Base-by-base conservation (phyloP, 2,888 invertebrate species). In the Cosmorhoe ocellata region DNA sequence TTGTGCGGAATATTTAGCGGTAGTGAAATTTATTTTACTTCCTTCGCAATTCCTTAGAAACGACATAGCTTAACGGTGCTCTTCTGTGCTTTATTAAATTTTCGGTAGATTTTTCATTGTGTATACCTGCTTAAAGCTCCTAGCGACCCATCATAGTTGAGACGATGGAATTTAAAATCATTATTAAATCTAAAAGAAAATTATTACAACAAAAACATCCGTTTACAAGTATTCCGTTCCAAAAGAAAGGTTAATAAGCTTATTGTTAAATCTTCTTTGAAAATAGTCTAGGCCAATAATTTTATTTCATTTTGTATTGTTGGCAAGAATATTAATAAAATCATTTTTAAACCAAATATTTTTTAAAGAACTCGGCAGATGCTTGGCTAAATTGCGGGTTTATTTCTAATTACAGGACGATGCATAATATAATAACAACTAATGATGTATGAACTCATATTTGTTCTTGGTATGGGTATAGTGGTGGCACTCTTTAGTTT, bases 241-340 rank as follows among this genome's bases (percentile, higher is more conserved):
- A 71, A 70, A 71, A 66, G 61, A 63, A 68, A 71, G 69, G 66
- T 67, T 83, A 84, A 84, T 84, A 83, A 81, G 81, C 82, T 82
- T 79, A 82, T 62, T 64, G n/a, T n/a, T n/a, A n/a, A n/a, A n/a
- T n/a, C n/a, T 69, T 66, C 65, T 69, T 72, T 78, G 65, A 73
- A 71, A 75, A 70, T 76, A 78, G 77, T 76, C 77, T 77, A 73
- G 63, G 59, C 71, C 70, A 75, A 22, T 80, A 80, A 79, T 49
- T 83, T 84, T 67, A 70, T 71, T 74, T 71, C 71, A 72, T 76
- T 59, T 71, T 67, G n/a, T 63, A 64, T 66, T 69, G 72, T 72
- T 37, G 31, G n/a, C n/a, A n/a, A n/a, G n/a, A n/a, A n/a, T n/a
- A n/a, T n/a, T n/a, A n/a, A n/a, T n/a, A n/a, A n/a, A n/a, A n/a